A percentile compares a stretch with the other conserved stretches of the same genome.
phyloP scores from a whole-genome alignment of 2,113 vertebrate species.

The Zosterops pallidus region DNA sequence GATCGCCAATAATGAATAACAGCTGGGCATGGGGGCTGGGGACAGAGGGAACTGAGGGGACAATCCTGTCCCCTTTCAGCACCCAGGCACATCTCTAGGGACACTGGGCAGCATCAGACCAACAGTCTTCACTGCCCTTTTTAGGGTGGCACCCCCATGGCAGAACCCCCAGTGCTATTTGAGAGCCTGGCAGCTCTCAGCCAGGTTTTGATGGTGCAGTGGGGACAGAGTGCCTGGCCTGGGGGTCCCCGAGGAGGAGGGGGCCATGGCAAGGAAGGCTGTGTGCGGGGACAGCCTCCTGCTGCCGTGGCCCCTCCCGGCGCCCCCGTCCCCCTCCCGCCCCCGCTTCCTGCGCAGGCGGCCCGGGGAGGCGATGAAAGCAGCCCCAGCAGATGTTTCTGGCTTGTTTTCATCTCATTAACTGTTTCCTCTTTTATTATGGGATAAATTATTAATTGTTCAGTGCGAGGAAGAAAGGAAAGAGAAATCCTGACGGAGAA shows the following conservation, averaged over 20 bases:
- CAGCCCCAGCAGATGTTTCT: conserved; percentile 69
- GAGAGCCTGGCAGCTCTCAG: not conserved
- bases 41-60: too few relatives aligned
- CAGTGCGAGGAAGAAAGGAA: conserved; percentile 31
- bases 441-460: conserved; percentile 73
- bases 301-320: not conserved
- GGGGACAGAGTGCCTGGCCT: not conserved
- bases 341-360: conserved; percentile 14
- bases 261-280: fast-evolving
- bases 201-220: not conserved
- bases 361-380: conserved; percentile 63
- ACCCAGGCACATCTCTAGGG: not conserved
- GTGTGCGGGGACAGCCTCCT: not conserved
- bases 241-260: not conserved
- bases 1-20: not conserved
- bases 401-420: conserved; percentile 72
- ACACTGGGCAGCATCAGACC: not conserved
- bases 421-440: conserved; percentile 67
- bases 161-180: fast-evolving
- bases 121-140: not conserved
- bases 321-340: not conserved
- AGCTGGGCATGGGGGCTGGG: not conserved
- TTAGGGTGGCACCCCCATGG: not conserved
- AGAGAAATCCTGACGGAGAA: conserved; percentile 45
- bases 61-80: not conserved